Evolutionary conservation across 2,113 vertebrate species (phyloP), one percentile per base, ranked within the genome.

Genomic region (Sapajus apella): DNA sequence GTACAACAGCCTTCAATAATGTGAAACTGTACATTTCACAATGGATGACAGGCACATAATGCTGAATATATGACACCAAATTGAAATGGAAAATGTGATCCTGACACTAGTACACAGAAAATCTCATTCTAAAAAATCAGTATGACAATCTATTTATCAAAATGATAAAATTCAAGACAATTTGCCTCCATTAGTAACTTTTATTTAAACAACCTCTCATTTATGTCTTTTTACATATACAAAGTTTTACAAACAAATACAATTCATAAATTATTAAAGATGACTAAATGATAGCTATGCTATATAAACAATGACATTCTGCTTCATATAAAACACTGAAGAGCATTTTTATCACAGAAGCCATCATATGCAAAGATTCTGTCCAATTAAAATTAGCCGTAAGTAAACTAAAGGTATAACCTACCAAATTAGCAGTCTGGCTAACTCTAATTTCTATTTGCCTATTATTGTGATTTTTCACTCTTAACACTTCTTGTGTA

Each of bases 1-100:
- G 55, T 81, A 90, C 27, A 56, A 79, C 52, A 61, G 79, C 56
- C 61, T 97, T 68, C 92, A 95, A 93, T 72, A 91, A 43, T 91
- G 68, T 85, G 68, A 94, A 93, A 82, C 50, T 45, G 11, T 82
- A 45, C 72, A 91, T 94, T 95, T 94, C 91, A 90, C 73, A 98
- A 97, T 35, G 3, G 1, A 95, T 89, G 73, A 96, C 50, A 88
- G 87, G n/a, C 77, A 98, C 89, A 96, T 66, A 91, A 92, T 95
- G 30, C 40, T 96, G 91, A 97, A 84, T 97, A 92, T 95, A 0
- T 94, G 93, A 94, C 80, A 85, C 12, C 84, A 30, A 82, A 96
- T 16, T 97, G 93, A 96, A 93, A 97, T 61, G 61, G 81, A 98
- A 98, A 98, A 97, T 79, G 82, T 43, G n/a, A 86, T 96, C 97